phyloP scores from a whole-genome alignment of 2,113 vertebrate species.

The Drymodes brunneopygia region DNA sequence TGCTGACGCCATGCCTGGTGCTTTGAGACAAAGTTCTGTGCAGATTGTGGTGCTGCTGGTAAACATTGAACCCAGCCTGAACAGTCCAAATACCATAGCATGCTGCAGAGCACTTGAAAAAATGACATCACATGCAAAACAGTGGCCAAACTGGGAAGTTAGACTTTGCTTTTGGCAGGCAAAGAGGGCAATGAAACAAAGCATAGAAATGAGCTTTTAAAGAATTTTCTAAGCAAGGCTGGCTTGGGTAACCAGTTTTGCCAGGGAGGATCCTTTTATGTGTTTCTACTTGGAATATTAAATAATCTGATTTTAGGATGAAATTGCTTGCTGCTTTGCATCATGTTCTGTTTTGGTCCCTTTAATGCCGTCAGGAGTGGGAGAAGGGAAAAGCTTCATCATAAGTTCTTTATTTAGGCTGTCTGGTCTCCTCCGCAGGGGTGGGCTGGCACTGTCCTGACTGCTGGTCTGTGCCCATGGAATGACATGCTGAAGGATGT shows the following conservation, averaged over 20 bases:
- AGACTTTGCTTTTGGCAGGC: background rate
- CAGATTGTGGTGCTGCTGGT: background rate
- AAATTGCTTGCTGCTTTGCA: background rate
- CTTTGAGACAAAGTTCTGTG: background rate
- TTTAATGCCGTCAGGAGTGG: background rate
- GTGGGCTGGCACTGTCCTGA: background rate
- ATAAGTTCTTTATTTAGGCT: background rate
- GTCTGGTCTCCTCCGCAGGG: background rate
- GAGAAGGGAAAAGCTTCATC: background rate
- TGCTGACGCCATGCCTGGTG: background rate
- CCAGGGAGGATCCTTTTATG: background rate
- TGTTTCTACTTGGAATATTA: background rate
- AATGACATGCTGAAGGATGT: background rate
- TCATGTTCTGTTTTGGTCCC: background rate
- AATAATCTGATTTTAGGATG: background rate
- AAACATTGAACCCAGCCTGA: conserved; percentile 1
- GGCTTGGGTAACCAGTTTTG: background rate
- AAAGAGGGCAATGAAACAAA: background rate
- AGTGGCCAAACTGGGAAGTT: background rate
- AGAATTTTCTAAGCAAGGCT: background rate
- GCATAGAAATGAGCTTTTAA: background rate
- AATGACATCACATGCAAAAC: conserved; percentile 34
- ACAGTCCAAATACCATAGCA: background rate
- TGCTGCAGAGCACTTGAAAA: background rate
- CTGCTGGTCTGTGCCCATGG: background rate